Base-by-base conservation (phyloP, 35 echinoderm and acorn worm species). In the Apostichopus californicus region DNA sequence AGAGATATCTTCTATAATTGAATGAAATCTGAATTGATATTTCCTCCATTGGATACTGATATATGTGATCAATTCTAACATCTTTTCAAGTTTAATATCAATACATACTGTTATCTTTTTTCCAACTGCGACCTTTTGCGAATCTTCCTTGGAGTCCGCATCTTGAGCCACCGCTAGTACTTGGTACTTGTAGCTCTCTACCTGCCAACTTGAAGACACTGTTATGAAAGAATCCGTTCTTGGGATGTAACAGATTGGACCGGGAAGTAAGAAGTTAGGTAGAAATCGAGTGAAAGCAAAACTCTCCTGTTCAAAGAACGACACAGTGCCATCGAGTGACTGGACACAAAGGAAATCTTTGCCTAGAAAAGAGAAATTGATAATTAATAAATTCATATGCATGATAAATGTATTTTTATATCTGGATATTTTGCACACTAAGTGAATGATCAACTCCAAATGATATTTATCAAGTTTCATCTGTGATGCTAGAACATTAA, bases 291-390 rank as follows among this genome's bases (percentile, higher is more conserved):
- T 95, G 92, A 98, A 98, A 46, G 97, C 93, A 90, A 98, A 98
- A 46, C 92, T 99, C 86, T 99, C 97, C 64, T 99, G 97, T 82
- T 98, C 97, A 90, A 99, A 99, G 81, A 99, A 94, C 10, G 97
- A 99, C 77, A 99, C 97, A 5, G 95, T 93, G 22, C 97, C 97
- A 59, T 99, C 97, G 90, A 99, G 94, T 8, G 95, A 96, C 79
- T 99, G 97, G 52, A 99, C 93, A 92, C 97, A 96, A 18, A 99
- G 22, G 70, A 99, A 99, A 90, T 99, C 97, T 88, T 99, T 99
- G 1, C 97, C 95, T 98, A 90, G 24, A 73, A 68, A 70, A 66
- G 20, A 85, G 58, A 59, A n/a, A 83, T 34, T 14, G 79, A 46
- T 6, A 54, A 46, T 46, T 46, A 46, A 46, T 46, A 13, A 77